These are phyloP conservation scores for Pontoporia blainvillei DNA, from an alignment of 2,113 vertebrate genomes.

Conservation along the genomic window DNA sequence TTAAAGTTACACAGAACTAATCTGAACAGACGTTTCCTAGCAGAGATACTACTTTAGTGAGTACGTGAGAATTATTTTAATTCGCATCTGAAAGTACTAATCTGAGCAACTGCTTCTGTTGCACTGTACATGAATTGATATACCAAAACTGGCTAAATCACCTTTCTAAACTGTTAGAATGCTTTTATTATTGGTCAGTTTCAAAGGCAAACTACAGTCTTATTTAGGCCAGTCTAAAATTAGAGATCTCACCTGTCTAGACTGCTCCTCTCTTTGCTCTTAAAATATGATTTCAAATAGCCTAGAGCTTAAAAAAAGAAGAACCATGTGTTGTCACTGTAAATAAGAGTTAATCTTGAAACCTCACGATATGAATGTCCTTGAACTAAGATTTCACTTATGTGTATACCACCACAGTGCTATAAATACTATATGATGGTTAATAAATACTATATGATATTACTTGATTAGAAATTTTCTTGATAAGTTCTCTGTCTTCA, in stretches of 20 bases:
- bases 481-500: background rate
- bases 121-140: background rate
- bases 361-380: background rate
- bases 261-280: background rate
- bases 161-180: background rate
- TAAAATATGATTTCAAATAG: background rate
- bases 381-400: background rate
- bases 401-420: background rate
- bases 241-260: background rate
- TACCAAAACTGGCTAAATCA: background rate
- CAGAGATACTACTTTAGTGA: background rate
- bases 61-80: background rate
- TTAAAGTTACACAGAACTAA: background rate
- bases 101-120: background rate
- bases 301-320: background rate
- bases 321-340: background rate
- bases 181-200: background rate
- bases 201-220: background rate
- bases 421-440: background rate
- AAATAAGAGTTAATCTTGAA: background rate
- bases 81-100: background rate
- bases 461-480: background rate
- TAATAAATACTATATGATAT: background rate
- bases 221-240: background rate
- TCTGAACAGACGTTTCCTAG: background rate